Conservation (phyloP, 2,797 vertebrate species). For the Glossophaga mutica region DNA sequence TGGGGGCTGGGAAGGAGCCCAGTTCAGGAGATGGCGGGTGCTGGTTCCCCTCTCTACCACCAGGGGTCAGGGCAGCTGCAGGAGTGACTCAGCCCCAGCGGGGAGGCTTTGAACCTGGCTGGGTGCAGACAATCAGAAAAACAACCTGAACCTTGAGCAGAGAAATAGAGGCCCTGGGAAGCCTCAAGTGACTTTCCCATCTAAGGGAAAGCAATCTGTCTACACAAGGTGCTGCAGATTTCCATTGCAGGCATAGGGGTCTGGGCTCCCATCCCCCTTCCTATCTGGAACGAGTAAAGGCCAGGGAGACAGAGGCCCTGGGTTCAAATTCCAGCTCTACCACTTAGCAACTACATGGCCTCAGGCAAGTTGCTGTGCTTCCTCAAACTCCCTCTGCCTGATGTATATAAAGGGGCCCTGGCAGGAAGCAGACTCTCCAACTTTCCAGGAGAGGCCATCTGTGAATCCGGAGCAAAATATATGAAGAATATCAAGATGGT, state of each 20-base stretch:
- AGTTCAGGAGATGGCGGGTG: accelerated
- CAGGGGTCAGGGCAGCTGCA: neutral
- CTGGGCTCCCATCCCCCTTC: neutral
- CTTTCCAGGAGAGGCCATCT: neutral
- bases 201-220: neutral
- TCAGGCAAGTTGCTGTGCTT: neutral
- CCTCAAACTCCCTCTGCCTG: neutral
- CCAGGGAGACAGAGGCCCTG: accelerated
- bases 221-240: neutral
- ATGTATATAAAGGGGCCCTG: neutral
- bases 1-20: neutral
- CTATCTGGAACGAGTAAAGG: accelerated
- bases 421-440: neutral
- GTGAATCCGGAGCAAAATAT: accelerated
- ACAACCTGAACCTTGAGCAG: neutral
- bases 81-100: neutral
- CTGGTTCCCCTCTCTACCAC: neutral
- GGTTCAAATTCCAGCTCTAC: neutral
- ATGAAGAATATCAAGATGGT: neutral
- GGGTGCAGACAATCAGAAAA: constrained; percentile 31
- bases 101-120: neutral
- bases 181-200: neutral
- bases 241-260: accelerated
- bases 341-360: neutral
- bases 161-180: neutral